These are phyloP conservation scores for Thunnus albacares DNA, from an alignment of 2,797 vertebrate species.

Conservation along the genomic window DNA sequence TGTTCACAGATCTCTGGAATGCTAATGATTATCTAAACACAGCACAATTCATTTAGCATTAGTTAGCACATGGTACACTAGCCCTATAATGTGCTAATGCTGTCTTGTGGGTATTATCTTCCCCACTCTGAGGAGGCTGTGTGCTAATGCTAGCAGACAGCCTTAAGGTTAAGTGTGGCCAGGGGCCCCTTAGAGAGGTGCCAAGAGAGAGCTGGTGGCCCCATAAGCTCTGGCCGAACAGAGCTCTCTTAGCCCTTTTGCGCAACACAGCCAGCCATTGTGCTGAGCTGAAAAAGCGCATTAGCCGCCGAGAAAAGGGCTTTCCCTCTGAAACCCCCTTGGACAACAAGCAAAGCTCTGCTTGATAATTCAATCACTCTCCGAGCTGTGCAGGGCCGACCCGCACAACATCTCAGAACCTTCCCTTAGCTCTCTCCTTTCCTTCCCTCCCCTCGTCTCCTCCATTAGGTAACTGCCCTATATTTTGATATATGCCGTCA, in stretches of 20 bases:
- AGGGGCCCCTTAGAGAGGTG: slow-evolving; percentile 74
- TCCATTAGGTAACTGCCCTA: slow-evolving; percentile 81
- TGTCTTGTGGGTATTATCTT: slow-evolving; percentile 63
- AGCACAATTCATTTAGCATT: slow-evolving; percentile 34
- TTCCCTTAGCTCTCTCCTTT: slow-evolving; percentile 41
- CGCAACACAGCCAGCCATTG: slow-evolving; percentile 81
- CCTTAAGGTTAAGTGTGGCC: slow-evolving; percentile 81
- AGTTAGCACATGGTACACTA: slow-evolving; percentile 15
- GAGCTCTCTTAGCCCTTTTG: slow-evolving; percentile 76
- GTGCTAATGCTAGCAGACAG: slow-evolving; percentile 76
- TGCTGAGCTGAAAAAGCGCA: slow-evolving; percentile 81
- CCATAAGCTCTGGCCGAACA: slow-evolving; percentile 76
- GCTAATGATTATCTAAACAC: slow-evolving; percentile 54
- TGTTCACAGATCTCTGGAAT: slow-evolving; percentile 42
- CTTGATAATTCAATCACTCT: slow-evolving; percentile 86
- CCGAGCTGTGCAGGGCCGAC: slow-evolving; percentile 56
- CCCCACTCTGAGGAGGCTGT: slow-evolving; percentile 57
- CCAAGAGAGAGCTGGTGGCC: slow-evolving; percentile 81
- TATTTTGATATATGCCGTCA: slow-evolving; percentile 76
- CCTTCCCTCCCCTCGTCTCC: slow-evolving; percentile 53
- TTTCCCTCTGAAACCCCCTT: slow-evolving; percentile 74
- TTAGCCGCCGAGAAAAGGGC: slow-evolving; percentile 79
- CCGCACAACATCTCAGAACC: slow-evolving; percentile 44
- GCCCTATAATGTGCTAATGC: slow-evolving; percentile 54
- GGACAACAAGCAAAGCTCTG: slow-evolving; percentile 81